Evolutionary conservation across 2,797 vertebrate genomes (phyloP), one percentile per base, ranked within the genome.

Genomic region (Melanogrammus aeglefinus): DNA sequence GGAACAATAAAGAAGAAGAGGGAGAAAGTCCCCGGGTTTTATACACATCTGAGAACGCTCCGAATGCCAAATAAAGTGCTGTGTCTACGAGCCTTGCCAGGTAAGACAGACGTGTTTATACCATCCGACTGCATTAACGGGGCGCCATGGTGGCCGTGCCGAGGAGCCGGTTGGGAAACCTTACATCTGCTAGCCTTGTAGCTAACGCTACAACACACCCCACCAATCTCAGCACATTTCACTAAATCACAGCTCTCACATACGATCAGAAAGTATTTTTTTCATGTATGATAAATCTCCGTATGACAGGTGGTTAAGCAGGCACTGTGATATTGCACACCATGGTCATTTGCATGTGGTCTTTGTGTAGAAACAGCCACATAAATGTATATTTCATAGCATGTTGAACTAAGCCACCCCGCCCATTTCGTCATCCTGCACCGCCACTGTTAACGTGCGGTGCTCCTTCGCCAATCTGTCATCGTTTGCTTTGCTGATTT

Each of bases 1-100:
- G 79, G 86, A 90, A 91, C 90, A 91, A 92, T 87, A 93, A 92
- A 91, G 87, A 89, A 31, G 79, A 82, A 86, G 85, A 89, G 21
- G 21, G 57, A 86, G 14, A 18, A n/a, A 16, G 87, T 86, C 70
- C 76, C 84, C 87, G 76, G 86, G 74, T 66, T 88, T 84, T 76
- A 83, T 87, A 83, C 51, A 79, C 24, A 12, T 39, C 76, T 47
- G 29, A 39, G 47, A 79, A n/a, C 79, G 77, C 76, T 16, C 14
- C 31, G 47, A 63, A 79, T 29, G 41, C 14, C 27, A 75, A 77
- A 47, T 9, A 1, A 21, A 66, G 74, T 4, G 31, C 29, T 8
- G 51, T 69, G 27, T 24, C 51, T 7, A 0, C 78, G 10, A 6
- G 76, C 72, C 0, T 18, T 74, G 36, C 73, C 57, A 78, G 86